These are phyloP conservation scores for Darevskia nairensis DNA, from an alignment of 2,797 vertebrate genomes.

Conservation along the genomic window DNA sequence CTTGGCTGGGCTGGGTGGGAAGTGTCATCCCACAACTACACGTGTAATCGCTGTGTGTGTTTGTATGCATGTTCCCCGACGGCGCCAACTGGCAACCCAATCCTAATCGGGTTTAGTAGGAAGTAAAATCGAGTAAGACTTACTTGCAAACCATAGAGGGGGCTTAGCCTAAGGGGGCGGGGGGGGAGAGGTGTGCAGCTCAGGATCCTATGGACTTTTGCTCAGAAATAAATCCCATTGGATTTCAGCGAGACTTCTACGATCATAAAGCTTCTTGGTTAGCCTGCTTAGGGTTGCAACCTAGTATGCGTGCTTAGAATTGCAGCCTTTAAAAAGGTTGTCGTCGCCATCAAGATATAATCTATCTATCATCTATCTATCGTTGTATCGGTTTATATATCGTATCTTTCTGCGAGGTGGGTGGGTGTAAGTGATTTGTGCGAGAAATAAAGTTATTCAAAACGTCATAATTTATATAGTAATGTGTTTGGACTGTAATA, in stretches of 20 bases:
- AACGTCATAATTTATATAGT: not conserved
- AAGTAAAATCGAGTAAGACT: not conserved
- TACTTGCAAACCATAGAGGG: not conserved
- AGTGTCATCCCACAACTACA: not conserved
- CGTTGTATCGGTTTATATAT: no score
- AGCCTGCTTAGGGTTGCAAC: not conserved
- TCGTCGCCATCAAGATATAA: no score
- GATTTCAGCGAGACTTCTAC: not conserved
- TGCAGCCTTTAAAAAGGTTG: not conserved
- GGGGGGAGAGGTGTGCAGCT: not conserved
- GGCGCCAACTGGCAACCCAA: not conserved
- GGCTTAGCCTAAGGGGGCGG: not conserved
- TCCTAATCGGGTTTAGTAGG: not conserved
- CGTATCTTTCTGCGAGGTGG: not conserved
- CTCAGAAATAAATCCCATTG: not conserved
- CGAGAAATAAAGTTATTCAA: not conserved
- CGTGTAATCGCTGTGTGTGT: constrained; percentile 28
- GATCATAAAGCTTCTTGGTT: no score
- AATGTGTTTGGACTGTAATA: not conserved
- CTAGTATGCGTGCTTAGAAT: not conserved
- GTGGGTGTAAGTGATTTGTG: not conserved
- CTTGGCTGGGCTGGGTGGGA: no score
- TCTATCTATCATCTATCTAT: no score
- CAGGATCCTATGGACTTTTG: not conserved
- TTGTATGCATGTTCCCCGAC: not conserved